Evolutionary conservation across 2,113 vertebrate species (phyloP), one percentile per base, ranked within the genome.

Genomic region (Myodes glareolus): DNA sequence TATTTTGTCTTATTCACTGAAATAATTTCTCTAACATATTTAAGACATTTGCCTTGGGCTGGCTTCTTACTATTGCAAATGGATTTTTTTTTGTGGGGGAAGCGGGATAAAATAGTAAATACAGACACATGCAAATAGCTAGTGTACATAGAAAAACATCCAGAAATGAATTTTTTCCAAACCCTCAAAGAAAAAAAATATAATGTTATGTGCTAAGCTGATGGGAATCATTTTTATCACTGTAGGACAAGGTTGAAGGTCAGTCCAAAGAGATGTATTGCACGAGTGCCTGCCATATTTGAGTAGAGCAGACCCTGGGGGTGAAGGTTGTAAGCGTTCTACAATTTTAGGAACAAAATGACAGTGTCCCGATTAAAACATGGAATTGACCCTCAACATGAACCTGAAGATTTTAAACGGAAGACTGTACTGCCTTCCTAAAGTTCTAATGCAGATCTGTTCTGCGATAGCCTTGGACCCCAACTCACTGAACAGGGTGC

Each of bases 391-490:
- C 78, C 78, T 94, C n/a, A 82, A 82, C 87, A 76, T 94, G 94
- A 97, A 93, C 95, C 95, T 96, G 65, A 88, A 90, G 80, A 68
- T 95, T 45, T 91, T 96, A 95, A 95, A 90, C 68, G 58, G 47
- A 85, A 93, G 73, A 27, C 68, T 87, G 2, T 36, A 65, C 39
- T 10, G 0, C 80, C 39, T 88, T 91, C 39, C 29, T 85, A 33
- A 89, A 95, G 12, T 95, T 97, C 42, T 75, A 78, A 85, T 89
- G 70, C 58, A 88, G 16, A 39, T 82, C 77, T 88, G 16, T 2
- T 16, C 33, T 67, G 25, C 91, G 21, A 39, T 14, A 94, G n/a
- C 52, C 45, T 94, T 9, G 75, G 90, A 70, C 19, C n/a, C 50
- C n/a, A 63, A 17, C 36, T 91, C 67, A 73, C 73, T 78, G 94